Evolutionary conservation across 2,113 vertebrate genomes (phyloP).

Genomic region (Neodontobutis hainanensis): DNA sequence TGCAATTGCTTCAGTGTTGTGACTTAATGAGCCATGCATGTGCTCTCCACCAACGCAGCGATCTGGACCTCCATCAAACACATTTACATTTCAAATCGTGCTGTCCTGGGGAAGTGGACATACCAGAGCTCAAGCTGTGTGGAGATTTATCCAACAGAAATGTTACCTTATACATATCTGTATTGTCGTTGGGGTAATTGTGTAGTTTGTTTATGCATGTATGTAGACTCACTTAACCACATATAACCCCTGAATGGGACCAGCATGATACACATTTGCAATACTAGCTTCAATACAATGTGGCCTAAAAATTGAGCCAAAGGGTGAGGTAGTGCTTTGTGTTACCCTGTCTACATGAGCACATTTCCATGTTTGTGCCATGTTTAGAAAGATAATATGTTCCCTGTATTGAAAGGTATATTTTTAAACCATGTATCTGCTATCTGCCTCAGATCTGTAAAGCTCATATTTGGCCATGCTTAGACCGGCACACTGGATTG

Average conservation of each 20-base stretch:
- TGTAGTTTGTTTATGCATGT: not conserved
- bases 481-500: constrained; percentile 40
- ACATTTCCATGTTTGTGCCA: constrained; percentile 13
- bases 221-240: not conserved
- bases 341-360: constrained; percentile 2
- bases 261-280: constrained; percentile 1
- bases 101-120: constrained; percentile 22
- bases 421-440: constrained; percentile 28
- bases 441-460: constrained; percentile 56
- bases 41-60: constrained; percentile 17
- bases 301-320: constrained; percentile 11
- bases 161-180: constrained; percentile 10
- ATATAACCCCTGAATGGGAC: not conserved
- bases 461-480: constrained; percentile 43
- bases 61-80: constrained; percentile 32
- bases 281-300: not conserved
- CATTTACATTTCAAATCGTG: constrained; percentile 26
- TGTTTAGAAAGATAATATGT: constrained; percentile 48
- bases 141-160: constrained; percentile 13
- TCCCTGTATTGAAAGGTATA: constrained; percentile 28
- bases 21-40: constrained; percentile 48
- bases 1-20: constrained; percentile 58
- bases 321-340: not conserved
- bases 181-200: not conserved
- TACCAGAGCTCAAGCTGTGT: constrained; percentile 28